Conservation (phyloP, 2,888 invertebrate species). For the Marasmarcha lunaedactyla region DNA sequence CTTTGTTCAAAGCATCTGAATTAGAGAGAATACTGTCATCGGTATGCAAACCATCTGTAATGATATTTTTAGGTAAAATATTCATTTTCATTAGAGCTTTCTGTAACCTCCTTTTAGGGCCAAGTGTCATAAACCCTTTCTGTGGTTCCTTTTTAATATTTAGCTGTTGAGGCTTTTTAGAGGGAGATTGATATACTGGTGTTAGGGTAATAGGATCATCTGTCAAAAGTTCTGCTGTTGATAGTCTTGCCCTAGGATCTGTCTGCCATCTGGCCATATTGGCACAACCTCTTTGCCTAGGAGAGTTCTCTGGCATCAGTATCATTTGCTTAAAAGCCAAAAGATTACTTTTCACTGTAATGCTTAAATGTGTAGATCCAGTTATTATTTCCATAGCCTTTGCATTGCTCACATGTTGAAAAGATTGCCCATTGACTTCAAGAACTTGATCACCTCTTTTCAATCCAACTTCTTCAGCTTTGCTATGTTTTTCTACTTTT, state of each 20-base stretch:
- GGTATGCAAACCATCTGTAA: constrained; percentile 75
- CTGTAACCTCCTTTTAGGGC: constrained; percentile 85
- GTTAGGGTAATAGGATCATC: constrained; percentile 56
- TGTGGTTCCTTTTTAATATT: constrained; percentile 73
- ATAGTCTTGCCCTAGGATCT: constrained; percentile 81
- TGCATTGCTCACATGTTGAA: constrained; percentile 91
- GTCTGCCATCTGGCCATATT: constrained; percentile 77
- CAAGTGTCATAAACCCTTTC: constrained; percentile 91
- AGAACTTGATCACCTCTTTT: constrained; percentile 98
- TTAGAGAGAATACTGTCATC: constrained; percentile 74
- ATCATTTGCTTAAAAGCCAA: constrained; percentile 82
- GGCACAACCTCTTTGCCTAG: constrained; percentile 76
- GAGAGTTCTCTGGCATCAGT: constrained; percentile 82
- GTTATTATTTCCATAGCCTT: constrained; percentile 93
- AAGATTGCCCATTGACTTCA: constrained; percentile 97
- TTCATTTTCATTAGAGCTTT: constrained; percentile 92
- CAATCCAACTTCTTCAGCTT: constrained; percentile 95
- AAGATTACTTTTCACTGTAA: constrained; percentile 97
- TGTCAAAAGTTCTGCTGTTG: constrained; percentile 79
- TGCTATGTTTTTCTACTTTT: constrained; percentile 92
- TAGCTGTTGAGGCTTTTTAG: constrained; percentile 66
- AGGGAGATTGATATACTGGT: constrained; percentile 66
- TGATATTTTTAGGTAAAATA: constrained; percentile 86
- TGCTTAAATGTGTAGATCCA: constrained; percentile 94
- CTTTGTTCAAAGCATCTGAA: constrained; percentile 67